phyloP scores from a whole-genome alignment of 2,113 vertebrate genomes.

The Hippocampus abdominalis region DNA sequence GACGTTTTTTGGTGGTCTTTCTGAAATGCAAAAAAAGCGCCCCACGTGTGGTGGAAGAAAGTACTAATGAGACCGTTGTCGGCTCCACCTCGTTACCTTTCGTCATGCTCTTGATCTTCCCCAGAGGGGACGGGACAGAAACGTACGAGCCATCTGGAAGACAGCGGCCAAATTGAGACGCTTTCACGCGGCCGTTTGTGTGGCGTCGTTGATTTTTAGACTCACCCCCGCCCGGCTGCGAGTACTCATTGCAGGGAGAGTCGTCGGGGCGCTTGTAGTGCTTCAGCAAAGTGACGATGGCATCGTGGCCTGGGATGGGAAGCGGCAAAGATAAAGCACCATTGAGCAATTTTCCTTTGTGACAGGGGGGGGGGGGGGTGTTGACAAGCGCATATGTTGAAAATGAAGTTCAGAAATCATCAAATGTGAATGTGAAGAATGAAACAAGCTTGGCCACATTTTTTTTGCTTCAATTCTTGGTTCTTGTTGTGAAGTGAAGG shows the following conservation, averaged over 20 bases:
- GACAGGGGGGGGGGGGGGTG: no score
- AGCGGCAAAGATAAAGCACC: conserved; percentile 5
- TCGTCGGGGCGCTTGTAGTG: conserved; percentile 92
- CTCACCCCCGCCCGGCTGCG: conserved; percentile 92
- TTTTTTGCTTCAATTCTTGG: no score
- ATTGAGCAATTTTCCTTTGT: neutral
- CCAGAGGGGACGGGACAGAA: conserved; percentile 89
- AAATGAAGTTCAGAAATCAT: no score
- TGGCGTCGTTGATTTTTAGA: neutral
- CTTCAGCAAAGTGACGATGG: conserved; percentile 90
- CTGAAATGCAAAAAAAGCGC: no score
- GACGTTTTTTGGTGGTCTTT: no score
- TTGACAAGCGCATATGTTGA: no score
- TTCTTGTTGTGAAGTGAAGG: no score
- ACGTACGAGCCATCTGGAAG: conserved; percentile 91
- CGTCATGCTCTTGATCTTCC: conserved; percentile 97
- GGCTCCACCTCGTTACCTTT: conserved; percentile 81
- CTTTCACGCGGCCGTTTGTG: neutral
- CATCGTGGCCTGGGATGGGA: conserved; percentile 79
- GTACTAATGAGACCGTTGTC: no score
- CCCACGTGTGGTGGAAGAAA: no score
- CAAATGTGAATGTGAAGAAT: no score
- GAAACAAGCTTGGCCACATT: no score
- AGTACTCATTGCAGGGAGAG: conserved; percentile 90
- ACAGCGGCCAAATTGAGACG: conserved; percentile 17